These are phyloP conservation scores for Hylyphantes graminicola DNA, from an alignment of 1,140 invertebrate species.

Conservation along the genomic window DNA sequence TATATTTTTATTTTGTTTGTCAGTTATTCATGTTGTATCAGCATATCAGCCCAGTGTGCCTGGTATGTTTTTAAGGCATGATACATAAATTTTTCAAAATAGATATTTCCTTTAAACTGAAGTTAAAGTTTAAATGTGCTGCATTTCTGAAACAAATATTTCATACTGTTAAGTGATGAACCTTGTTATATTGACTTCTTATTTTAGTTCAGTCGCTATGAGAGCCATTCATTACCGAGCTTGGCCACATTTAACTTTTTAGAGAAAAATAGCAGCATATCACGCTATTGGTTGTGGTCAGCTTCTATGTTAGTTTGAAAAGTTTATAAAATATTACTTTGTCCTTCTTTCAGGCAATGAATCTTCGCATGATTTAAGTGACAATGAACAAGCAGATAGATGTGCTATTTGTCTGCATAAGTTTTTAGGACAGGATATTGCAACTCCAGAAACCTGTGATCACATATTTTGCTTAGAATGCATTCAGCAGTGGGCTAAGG, in stretches of 20 bases:
- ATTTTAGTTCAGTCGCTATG: no score
- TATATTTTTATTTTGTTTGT: not conserved
- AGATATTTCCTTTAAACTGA: conserved; percentile 16
- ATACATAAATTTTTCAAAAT: conserved; percentile 28
- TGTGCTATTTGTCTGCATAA: conserved; percentile 82
- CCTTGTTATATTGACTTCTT: no score
- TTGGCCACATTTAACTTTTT: no score
- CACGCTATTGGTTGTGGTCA: no score
- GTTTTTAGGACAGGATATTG: conserved; percentile 79
- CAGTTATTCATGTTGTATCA: conserved; percentile 49
- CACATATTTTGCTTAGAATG: conserved; percentile 91
- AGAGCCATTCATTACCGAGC: no score
- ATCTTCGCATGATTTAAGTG: conserved; percentile 24
- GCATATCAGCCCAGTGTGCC: conserved; percentile 8
- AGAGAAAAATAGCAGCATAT: no score
- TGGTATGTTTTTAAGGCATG: conserved; percentile 47
- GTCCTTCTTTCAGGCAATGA: conserved; percentile 18
- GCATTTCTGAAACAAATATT: conserved; percentile 10
- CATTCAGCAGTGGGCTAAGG: conserved; percentile 89
- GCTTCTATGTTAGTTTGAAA: not conserved
- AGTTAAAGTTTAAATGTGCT: conserved; percentile 45
- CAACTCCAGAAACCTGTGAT: conserved; percentile 85
- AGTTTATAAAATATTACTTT: not conserved
- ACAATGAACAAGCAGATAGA: conserved; percentile 69
- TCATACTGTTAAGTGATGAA: no score